Evolutionary conservation across 2,888 invertebrate species (phyloP).

Genomic region (Ellobium chinense): DNA sequence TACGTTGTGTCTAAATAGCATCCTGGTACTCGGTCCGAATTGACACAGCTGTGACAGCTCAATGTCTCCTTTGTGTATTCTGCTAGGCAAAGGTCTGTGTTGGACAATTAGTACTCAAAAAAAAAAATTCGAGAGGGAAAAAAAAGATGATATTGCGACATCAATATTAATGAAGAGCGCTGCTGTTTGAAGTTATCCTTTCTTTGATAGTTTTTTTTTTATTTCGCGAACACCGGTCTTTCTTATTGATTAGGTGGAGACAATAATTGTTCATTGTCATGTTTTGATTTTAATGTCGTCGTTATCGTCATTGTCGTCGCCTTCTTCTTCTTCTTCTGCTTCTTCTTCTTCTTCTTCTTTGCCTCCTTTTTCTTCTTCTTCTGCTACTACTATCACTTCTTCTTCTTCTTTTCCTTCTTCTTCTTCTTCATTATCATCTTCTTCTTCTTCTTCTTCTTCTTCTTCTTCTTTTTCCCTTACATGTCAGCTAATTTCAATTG

Average conservation of each 20-base stretch:
- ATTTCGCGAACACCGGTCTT: too few species aligned
- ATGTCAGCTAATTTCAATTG: background rate
- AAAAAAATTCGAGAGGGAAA: background rate
- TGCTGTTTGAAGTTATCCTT: too few species aligned
- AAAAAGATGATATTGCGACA: too few species aligned
- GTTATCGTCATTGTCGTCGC: background rate
- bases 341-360: background rate
- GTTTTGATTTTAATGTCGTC: background rate
- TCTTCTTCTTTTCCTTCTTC: background rate
- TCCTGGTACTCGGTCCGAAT: too few species aligned
- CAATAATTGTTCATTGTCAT: background rate
- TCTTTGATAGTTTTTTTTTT: too few species aligned
- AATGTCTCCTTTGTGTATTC: too few species aligned
- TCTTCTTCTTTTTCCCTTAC: background rate
- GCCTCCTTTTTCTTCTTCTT: background rate
- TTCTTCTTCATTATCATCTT: background rate
- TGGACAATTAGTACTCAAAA: background rate
- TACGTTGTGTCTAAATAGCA: too few species aligned
- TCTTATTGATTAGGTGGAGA: too few species aligned
- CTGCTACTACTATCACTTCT: too few species aligned
- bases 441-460: background rate
- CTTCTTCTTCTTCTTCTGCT: constrained; percentile 1
- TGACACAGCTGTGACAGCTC: too few species aligned
- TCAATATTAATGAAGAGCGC: too few species aligned
- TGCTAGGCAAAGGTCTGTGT: too few species aligned